Conservation (phyloP, 1,140 invertebrate species). For the Bombus impatiens region DNA sequence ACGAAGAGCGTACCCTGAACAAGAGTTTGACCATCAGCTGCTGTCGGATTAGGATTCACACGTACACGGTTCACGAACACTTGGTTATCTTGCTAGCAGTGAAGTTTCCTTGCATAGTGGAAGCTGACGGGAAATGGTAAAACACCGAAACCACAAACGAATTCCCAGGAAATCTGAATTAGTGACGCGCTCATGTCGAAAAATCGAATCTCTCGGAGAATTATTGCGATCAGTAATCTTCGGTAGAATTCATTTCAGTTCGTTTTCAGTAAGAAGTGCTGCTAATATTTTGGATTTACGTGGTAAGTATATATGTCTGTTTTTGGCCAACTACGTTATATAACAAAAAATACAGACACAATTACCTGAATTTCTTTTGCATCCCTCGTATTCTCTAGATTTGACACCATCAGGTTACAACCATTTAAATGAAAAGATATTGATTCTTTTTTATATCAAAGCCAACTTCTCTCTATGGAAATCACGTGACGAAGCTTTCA, state of each 20-base stretch:
- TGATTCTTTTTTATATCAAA: background rate
- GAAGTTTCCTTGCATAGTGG: background rate
- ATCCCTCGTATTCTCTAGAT: background rate
- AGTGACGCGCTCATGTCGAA: background rate
- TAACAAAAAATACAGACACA: no score
- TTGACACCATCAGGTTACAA: no score
- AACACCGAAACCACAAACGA: background rate
- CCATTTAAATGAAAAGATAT: background rate
- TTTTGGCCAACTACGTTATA: no score
- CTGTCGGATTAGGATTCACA: slow-evolving; percentile 18
- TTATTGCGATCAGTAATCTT: background rate
- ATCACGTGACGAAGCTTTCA: background rate
- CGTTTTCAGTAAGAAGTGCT: background rate
- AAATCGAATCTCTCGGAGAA: background rate
- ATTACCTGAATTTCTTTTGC: background rate
- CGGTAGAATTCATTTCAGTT: background rate
- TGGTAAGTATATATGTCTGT: no score
- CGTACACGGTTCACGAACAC: slow-evolving; percentile 5
- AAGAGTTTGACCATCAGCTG: slow-evolving; percentile 11
- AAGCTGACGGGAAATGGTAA: background rate
- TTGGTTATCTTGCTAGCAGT: background rate
- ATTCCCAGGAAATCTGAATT: background rate
- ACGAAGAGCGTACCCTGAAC: background rate
- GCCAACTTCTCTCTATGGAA: background rate
- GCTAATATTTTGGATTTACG: background rate